These are phyloP conservation scores for Ceyx erithaca DNA, from an alignment of 2,797 vertebrate genomes.

Conservation along the genomic window DNA sequence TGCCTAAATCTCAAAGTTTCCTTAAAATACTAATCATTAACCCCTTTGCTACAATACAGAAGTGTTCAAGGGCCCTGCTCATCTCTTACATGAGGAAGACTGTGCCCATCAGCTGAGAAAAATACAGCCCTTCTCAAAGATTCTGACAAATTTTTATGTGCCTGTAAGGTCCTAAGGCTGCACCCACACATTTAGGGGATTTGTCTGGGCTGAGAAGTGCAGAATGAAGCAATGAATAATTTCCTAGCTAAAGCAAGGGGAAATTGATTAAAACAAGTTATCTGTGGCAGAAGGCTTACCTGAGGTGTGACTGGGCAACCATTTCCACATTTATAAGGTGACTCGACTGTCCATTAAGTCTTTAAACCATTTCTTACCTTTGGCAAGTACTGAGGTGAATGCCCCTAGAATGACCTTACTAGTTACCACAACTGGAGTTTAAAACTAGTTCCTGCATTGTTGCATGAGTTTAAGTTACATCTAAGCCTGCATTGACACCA, in stretches of 20 bases:
- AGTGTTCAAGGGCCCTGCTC: background rate
- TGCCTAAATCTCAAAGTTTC: background rate
- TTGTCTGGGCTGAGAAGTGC: background rate
- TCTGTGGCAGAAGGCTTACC: background rate
- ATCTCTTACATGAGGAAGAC: background rate
- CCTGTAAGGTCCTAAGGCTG: background rate
- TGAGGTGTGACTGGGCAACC: background rate
- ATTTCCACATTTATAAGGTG: background rate
- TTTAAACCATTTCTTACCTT: background rate
- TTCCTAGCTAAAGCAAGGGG: background rate
- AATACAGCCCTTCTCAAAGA: background rate
- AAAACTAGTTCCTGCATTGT: background rate
- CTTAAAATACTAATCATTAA: background rate
- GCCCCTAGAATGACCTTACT: background rate
- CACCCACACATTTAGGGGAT: background rate
- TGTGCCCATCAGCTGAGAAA: background rate
- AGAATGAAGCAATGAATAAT: background rate
- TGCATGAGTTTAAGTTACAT: background rate
- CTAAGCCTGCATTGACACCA: background rate
- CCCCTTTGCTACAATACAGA: background rate
- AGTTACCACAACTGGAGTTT: background rate
- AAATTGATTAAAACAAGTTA: background rate
- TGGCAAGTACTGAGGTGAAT: background rate
- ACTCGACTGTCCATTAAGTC: background rate
- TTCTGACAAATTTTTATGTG: background rate